phyloP scores from a whole-genome alignment of 2,113 vertebrate species.

The Onychorhynchus coronatus region DNA sequence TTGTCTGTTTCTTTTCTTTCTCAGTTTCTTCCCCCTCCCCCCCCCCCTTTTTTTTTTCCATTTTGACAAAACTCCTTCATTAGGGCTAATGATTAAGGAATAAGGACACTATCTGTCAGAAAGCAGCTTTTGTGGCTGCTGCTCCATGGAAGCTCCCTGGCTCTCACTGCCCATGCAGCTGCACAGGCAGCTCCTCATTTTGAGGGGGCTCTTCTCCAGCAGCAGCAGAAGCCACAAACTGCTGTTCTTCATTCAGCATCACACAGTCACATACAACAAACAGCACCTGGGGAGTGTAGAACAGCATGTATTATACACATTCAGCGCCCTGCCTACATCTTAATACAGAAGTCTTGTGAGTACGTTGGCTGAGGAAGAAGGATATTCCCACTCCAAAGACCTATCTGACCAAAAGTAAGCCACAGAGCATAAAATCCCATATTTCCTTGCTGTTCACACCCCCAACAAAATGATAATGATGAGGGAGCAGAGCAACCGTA shows the following conservation, averaged over 20 bases:
- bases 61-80: constrained; percentile 63
- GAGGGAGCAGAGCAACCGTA: not conserved
- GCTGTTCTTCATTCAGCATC: not conserved
- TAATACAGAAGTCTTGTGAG: not conserved
- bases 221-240: not conserved
- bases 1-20: not conserved
- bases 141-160: not conserved
- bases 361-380: not conserved
- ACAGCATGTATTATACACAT: not conserved
- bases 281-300: not conserved
- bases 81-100: constrained; percentile 67
- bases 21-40: not conserved
- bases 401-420: not conserved
- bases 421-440: rapidly evolving
- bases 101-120: constrained; percentile 28
- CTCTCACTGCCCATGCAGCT: not conserved
- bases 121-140: constrained; percentile 45
- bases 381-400: not conserved
- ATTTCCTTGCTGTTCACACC: not conserved
- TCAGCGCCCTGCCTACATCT: not conserved
- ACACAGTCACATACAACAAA: not conserved
- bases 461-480: not conserved
- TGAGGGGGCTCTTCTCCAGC: not conserved
- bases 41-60: not conserved
- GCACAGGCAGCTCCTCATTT: not conserved